Evolutionary conservation across 2,797 vertebrate species (phyloP).

Genomic region (Sebastiscus albofasciatus): DNA sequence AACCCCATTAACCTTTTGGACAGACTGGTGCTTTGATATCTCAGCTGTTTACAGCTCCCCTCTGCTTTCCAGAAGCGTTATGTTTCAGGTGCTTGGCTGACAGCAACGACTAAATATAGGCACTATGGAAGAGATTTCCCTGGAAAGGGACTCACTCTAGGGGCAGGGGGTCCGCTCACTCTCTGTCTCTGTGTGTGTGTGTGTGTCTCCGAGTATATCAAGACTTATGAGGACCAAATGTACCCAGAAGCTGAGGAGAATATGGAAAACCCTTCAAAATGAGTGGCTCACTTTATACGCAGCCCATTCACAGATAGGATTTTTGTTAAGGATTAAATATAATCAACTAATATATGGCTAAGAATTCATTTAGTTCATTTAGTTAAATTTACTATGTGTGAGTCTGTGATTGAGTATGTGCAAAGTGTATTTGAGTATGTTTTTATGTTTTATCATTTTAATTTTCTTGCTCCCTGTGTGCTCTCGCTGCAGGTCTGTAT

Average conservation of each 20-base stretch:
- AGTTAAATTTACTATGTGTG: not conserved
- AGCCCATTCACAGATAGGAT: not conserved
- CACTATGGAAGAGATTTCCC: conserved; percentile 67
- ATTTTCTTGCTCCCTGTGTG: too few species aligned
- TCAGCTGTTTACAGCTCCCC: conserved; percentile 69
- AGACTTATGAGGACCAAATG: conserved; percentile 11
- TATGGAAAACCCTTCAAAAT: not conserved
- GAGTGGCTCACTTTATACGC: not conserved
- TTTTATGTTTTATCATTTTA: too few species aligned
- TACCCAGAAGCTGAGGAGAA: not conserved
- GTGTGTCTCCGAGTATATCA: conserved; percentile 2
- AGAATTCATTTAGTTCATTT: not conserved
- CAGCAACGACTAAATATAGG: conserved; percentile 74
- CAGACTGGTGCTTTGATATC: conserved; percentile 64
- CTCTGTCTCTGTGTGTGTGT: not conserved
- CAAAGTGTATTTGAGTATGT: too few species aligned
- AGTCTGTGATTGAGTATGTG: not conserved
- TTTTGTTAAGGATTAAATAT: not conserved
- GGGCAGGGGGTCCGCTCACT: conserved; percentile 23
- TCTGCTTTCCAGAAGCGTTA: conserved; percentile 64
- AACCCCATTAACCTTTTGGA: conserved; percentile 77
- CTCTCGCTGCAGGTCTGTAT: too few species aligned
- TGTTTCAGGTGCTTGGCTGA: conserved; percentile 71
- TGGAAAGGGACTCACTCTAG: conserved; percentile 62
- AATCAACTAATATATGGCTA: not conserved